phyloP scores from a whole-genome alignment of 2,888 invertebrate species.

The Rhagium mordax region DNA sequence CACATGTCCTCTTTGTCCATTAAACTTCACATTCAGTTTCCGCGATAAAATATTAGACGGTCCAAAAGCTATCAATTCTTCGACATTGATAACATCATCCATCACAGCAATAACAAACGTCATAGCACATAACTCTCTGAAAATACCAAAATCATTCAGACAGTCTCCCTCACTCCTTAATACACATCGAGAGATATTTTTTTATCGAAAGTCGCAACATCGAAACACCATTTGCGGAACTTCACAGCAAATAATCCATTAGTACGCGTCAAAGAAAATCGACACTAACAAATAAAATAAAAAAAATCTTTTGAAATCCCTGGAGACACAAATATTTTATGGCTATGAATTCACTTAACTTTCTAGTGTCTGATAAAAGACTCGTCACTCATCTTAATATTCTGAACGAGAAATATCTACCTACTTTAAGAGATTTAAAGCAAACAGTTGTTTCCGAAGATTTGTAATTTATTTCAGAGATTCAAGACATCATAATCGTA shows the following conservation, averaged over 20 bases:
- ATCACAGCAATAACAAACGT: constrained; percentile 55
- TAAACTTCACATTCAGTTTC: constrained; percentile 36
- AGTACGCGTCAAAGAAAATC: constrained; percentile 33
- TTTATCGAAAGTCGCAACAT: constrained; percentile 31
- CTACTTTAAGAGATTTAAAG: background rate
- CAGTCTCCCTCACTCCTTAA: background rate
- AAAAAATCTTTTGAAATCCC: constrained; percentile 20
- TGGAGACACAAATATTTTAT: constrained; percentile 21
- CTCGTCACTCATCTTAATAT: background rate
- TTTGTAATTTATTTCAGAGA: background rate
- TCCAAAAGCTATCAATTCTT: constrained; percentile 54
- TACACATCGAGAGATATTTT: constrained; percentile 17
- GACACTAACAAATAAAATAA: constrained; percentile 37
- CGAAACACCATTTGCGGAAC: constrained; percentile 29
- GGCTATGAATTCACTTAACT: constrained; percentile 26
- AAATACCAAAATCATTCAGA: constrained; percentile 13
- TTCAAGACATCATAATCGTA: background rate
- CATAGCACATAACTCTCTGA: constrained; percentile 40
- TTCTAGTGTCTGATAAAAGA: background rate
- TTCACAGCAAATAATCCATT: constrained; percentile 39
- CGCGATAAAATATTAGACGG: constrained; percentile 52
- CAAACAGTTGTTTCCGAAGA: background rate
- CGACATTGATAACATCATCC: constrained; percentile 56
- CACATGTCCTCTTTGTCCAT: constrained; percentile 28
- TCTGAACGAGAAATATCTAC: background rate